Evolutionary conservation across 2,888 invertebrate species (phyloP).

Genomic region (Stenchaetothrips biformis): DNA sequence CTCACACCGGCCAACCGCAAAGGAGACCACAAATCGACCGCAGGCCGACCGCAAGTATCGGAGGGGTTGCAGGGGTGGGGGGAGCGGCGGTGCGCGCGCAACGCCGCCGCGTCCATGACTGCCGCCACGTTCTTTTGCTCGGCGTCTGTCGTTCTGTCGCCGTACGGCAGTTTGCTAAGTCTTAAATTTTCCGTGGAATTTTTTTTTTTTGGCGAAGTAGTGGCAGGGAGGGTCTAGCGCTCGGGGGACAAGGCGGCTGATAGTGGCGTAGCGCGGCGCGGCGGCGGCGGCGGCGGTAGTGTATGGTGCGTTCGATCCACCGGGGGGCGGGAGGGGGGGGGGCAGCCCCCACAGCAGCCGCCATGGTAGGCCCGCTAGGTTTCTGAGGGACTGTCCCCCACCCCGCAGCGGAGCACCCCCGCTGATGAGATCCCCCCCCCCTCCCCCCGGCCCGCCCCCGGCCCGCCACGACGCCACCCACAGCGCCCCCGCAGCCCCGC

Average conservation of each 20-base stretch:
- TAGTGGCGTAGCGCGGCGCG: background rate
- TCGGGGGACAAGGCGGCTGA: background rate
- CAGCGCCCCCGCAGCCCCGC: background rate
- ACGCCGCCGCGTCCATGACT: background rate
- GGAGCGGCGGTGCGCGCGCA: background rate
- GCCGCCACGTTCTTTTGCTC: background rate
- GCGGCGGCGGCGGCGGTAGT: background rate
- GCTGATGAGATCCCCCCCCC: background rate
- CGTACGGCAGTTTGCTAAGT: too few relatives aligned
- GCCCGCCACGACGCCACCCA: background rate
- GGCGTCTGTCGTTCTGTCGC: too few relatives aligned
- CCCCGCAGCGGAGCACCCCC: background rate
- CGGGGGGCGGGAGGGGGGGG: background rate
- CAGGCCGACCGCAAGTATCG: conserved; percentile 17
- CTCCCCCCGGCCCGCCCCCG: too few relatives aligned
- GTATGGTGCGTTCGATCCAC: background rate
- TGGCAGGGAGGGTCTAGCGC: too few relatives aligned
- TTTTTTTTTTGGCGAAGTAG: too few relatives aligned
- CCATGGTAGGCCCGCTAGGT: background rate
- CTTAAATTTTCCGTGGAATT: too few relatives aligned
- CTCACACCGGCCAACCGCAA: conserved; percentile 22
- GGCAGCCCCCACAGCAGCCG: background rate
- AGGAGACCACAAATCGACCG: conserved; percentile 24
- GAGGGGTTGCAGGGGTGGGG: background rate
- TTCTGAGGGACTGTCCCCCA: background rate